Base-by-base conservation (phyloP, 2,797 vertebrate genomes). In the Synaphobranchus kaupii region DNA sequence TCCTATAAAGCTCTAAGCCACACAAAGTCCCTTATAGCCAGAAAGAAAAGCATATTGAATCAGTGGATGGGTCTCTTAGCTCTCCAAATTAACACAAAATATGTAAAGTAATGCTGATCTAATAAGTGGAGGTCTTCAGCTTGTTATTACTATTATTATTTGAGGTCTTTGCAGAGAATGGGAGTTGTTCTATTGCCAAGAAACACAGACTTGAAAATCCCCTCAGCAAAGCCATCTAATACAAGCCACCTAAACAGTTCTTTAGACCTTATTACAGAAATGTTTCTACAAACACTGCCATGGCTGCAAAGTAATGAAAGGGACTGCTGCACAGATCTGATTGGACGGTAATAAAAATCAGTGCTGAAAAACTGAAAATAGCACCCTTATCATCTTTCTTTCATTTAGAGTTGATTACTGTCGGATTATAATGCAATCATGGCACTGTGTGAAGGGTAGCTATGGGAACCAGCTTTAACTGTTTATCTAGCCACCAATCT, bases 381-480 rank as follows among this genome's bases (percentile, higher is more conserved):
- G 97, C 97, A 96, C 96, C 97, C 98, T 99, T 99, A 99, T 99
- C 98, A 98, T 98, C 98, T 98, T 97, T 95, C 97, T 98, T 99
- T 99, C 98, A 99, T 99, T 99, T 99, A 99, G 98, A 98, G 97
- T 98, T 99, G 98, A 99, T 99, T 99, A 99, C 98, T 97, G 96
- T 96, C 96, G 98, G 98, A 99, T 99, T 99, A 99, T 99, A 99
- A 99, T 98, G 98, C 98, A 99, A 99, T 99, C 98, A 99, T 97
- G 96, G 97, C 96, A 97, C 98, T 97, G 98, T 98, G 98, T 98
- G 98, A 99, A 97, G 97, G 96, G 98, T 99, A 98, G 97, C 98
- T 98, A 99, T 99, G 98, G 98, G 97, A 99, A 99, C 98, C 96
- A 97, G 97, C 98, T 98, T 98, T 98, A 99, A 98, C 98, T 99